Base-by-base conservation (phyloP, 64 coral and sea anemone species). In the Astreopora myriophthalma region DNA sequence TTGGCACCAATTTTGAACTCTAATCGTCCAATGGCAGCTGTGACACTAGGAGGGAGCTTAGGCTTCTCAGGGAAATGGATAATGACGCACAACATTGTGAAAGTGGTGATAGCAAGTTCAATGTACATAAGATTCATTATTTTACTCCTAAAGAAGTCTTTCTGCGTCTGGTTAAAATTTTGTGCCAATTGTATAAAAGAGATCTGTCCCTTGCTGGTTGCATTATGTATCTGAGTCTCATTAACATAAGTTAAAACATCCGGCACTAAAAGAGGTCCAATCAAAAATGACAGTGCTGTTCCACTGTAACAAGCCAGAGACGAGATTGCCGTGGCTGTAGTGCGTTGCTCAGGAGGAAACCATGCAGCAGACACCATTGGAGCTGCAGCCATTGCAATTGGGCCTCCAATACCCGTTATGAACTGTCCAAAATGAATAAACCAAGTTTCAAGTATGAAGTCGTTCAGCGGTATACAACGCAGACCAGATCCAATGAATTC, bases 41-140 rank as follows among this genome's bases (percentile, higher is more conserved):
- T 96, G 17, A 93, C 64, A 77, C 97, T 99, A 24, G 97, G 97
- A 14, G 97, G 97, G 1, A 79, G 82, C 2, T 71, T 75, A 1
- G 97, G 97, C 75, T 99, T 99, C 22, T 92, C 80, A 8, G 97
- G 97, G 70, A 96, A 99, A 73, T 99, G 93, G 31, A 99, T 48
- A 14, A 99, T 31, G 0, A 99, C 90, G 82, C 80, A 92, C 0
- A 96, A 3, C 37, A 99, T 88, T 5, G 92, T 82, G 3, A 96
- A 39, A 34, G 87, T 2, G 55, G 89, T 89, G 10, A 96, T 27
- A 17, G 67, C 90, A 34, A 95, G 39, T 71, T 96, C 89, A 19
- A 81, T 26, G 35, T 95, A 98, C 86, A 95, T 87, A 12, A 95
- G 80, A 32, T 90, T 57, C 93, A 95, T 95, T 14, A 98, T 89